phyloP scores from a whole-genome alignment of 2,888 invertebrate genomes.

The Pycnomerus fuliginosus region DNA sequence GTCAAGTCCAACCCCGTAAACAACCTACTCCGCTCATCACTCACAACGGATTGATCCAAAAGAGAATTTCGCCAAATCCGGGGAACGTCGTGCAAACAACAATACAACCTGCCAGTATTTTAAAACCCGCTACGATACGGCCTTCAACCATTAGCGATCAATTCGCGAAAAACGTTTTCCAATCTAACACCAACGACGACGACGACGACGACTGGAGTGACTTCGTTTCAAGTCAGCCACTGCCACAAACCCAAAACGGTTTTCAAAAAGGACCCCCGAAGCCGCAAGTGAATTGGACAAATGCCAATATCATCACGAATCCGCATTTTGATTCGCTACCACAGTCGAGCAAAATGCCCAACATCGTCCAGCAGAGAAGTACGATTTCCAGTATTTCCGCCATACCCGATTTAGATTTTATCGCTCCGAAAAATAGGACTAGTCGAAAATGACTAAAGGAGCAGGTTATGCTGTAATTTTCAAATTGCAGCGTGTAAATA shows the following conservation, averaged over 20 bases:
- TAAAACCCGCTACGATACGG: constrained; percentile 25
- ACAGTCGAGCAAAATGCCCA: constrained; percentile 15
- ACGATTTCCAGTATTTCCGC: constrained; percentile 53
- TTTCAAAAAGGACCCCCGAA: constrained; percentile 20
- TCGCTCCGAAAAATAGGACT: constrained; percentile 52
- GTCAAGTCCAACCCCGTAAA: constrained; percentile 45
- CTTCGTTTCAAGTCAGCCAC: constrained; percentile 56
- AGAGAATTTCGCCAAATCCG: constrained; percentile 39
- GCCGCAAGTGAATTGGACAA: constrained; percentile 8
- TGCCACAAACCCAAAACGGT: constrained; percentile 21
- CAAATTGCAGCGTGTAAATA: constrained; percentile 9
- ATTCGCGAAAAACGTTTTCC: constrained; percentile 27
- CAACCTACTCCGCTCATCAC: constrained; percentile 49
- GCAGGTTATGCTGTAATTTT: constrained; percentile 47
- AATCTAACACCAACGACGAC: constrained; percentile 5
- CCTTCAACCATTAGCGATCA: constrained; percentile 47
- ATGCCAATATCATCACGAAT: constrained; percentile 47
- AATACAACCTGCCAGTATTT: constrained; percentile 17
- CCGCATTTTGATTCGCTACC: constrained; percentile 40
- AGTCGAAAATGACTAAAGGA: constrained; percentile 52
- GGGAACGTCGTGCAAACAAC: constrained; percentile 20
- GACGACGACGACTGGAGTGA: constrained; percentile 60
- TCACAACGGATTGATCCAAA: constrained; percentile 46
- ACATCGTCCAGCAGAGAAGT: not conserved
- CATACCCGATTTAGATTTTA: constrained; percentile 59